A percentile compares a stretch with the other conserved stretches of the same genome.
Evolutionary conservation across 2,797 vertebrate species (phyloP).

Genomic region (Scolopax rusticola): DNA sequence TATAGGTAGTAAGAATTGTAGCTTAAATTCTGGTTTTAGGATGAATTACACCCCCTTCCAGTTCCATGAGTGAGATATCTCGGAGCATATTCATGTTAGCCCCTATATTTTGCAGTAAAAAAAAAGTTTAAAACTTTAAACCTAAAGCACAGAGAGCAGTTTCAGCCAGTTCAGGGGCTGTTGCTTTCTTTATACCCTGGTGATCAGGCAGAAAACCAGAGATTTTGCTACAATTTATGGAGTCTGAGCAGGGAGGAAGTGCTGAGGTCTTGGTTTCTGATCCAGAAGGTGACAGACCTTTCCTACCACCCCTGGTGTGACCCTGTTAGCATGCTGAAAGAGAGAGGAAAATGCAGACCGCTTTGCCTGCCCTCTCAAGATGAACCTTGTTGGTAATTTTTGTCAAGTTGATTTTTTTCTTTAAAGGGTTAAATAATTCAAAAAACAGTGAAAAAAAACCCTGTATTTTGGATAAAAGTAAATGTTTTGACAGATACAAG

Average conservation of each 20-base stretch:
- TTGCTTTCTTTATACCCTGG: background rate
- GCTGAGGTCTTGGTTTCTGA: background rate
- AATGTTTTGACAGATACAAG: background rate
- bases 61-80: background rate
- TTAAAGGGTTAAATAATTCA: background rate
- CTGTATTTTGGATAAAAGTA: background rate
- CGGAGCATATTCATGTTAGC: background rate
- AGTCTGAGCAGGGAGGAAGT: background rate
- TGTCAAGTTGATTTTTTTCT: background rate
- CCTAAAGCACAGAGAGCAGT: background rate
- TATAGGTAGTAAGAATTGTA: background rate
- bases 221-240: background rate
- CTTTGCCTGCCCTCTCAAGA: background rate
- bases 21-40: background rate
- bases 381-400: background rate
- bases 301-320: background rate
- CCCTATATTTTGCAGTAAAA: background rate
- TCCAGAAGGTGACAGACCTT: background rate
- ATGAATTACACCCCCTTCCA: background rate
- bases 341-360: background rate
- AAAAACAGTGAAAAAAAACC: background rate
- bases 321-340: background rate
- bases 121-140: background rate
- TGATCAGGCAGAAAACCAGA: background rate
- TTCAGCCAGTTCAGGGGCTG: background rate